Percentiles rank a stretch among this genome's conserved stretches.
These are phyloP conservation scores for Orestias chungarensis DNA, from an alignment of 2,797 vertebrate genomes.

Conservation along the genomic window DNA sequence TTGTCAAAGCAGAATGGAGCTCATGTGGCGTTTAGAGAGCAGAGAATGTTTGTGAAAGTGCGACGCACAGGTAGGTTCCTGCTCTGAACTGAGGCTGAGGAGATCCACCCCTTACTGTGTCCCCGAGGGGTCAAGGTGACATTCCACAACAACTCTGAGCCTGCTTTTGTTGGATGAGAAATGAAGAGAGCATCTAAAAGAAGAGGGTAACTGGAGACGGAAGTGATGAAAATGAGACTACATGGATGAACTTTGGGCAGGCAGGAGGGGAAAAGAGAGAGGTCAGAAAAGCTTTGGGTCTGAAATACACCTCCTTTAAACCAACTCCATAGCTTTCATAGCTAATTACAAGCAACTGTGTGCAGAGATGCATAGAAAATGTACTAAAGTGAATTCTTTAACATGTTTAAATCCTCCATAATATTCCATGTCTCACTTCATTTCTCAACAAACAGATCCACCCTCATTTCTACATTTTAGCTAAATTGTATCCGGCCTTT, in stretches of 20 bases:
- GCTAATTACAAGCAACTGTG: not conserved
- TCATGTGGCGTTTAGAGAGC: slow-evolving; percentile 66
- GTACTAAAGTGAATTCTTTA: not conserved
- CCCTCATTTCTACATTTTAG: not conserved
- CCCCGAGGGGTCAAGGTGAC: slow-evolving; percentile 84
- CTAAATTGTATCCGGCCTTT: not conserved
- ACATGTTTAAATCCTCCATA: too few species aligned
- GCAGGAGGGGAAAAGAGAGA: slow-evolving; percentile 10
- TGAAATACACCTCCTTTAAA: not conserved
- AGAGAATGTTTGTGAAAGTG: slow-evolving; percentile 77
- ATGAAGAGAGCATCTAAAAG: slow-evolving; percentile 64
- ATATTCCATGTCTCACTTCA: too few species aligned
- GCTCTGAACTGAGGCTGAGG: slow-evolving; percentile 71
- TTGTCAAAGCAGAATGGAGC: not conserved
- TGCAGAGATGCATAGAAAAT: not conserved
- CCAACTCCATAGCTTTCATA: not conserved
- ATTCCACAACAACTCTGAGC: slow-evolving; percentile 87
- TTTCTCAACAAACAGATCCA: not conserved
- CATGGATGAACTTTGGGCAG: slow-evolving; percentile 35
- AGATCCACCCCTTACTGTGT: slow-evolving; percentile 79
- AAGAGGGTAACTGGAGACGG: slow-evolving; percentile 63
- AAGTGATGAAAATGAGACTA: slow-evolving; percentile 48
- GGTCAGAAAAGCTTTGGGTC: not conserved
- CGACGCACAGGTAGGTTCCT: slow-evolving; percentile 9
- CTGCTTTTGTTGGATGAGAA: slow-evolving; percentile 74